These are phyloP conservation scores for Ommatoiulus sabulosus DNA, from an alignment of 2,888 invertebrate genomes.

Conservation along the genomic window DNA sequence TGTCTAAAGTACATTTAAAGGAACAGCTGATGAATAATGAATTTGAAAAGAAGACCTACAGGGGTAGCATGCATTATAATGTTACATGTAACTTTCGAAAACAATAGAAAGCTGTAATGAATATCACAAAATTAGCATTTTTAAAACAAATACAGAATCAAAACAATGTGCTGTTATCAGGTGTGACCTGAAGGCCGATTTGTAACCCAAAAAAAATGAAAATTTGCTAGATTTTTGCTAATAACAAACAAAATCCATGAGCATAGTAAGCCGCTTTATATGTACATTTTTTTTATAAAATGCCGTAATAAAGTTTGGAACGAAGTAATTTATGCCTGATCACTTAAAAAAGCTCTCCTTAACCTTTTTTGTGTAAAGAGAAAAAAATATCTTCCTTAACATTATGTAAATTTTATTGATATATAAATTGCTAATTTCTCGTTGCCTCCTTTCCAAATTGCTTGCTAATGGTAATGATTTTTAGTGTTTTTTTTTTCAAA, in stretches of 20 bases:
- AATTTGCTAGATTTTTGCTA: neutral
- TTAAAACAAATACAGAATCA: neutral
- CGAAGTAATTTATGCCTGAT: too few relatives aligned
- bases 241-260: neutral
- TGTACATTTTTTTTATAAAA: too few relatives aligned
- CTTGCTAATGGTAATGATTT: neutral
- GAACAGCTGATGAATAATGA: neutral
- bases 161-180: neutral
- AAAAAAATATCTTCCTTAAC: too few relatives aligned
- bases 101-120: conserved; percentile 30
- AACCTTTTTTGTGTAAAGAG: too few relatives aligned
- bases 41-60: conserved; percentile 11
- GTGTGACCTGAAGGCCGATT: conserved; percentile 3
- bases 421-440: neutral
- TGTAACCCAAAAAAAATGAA: neutral
- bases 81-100: neutral
- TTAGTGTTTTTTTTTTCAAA: too few relatives aligned
- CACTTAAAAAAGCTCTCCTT: too few relatives aligned
- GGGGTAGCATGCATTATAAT: neutral
- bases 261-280: neutral
- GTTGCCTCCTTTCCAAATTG: neutral
- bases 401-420: too few relatives aligned
- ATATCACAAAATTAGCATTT: conserved; percentile 17
- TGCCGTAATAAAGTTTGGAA: too few relatives aligned
- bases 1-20: neutral